Evolutionary conservation across 2,888 invertebrate species (phyloP).

Genomic region (Deilephila porcellus): DNA sequence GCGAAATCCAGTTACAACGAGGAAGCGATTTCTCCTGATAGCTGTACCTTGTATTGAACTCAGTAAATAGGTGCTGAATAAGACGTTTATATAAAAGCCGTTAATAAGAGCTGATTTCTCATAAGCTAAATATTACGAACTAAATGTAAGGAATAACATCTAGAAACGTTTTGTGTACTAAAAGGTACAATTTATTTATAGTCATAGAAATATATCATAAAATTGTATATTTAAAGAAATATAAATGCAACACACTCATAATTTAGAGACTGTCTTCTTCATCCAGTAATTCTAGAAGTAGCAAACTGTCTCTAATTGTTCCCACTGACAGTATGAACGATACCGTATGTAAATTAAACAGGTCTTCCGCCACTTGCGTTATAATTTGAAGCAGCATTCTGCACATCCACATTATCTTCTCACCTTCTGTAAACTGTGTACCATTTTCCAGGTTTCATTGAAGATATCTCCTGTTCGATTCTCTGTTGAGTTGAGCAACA

Average conservation of each 20-base stretch:
- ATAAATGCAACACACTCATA: constrained; percentile 31
- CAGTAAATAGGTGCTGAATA: too few relatives aligned
- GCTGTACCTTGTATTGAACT: too few relatives aligned
- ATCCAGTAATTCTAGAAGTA: constrained; percentile 70
- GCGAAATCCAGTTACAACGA: too few relatives aligned
- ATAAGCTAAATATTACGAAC: too few relatives aligned
- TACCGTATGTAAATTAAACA: constrained; percentile 70
- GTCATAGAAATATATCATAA: constrained; percentile 4
- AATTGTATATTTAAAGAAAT: constrained; percentile 30
- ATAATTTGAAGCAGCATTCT: constrained; percentile 69
- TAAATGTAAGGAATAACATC: too few relatives aligned
- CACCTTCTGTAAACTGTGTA: constrained; percentile 30
- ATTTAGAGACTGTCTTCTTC: constrained; percentile 62
- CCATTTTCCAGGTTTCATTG: constrained; percentile 43
- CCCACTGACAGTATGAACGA: constrained; percentile 74
- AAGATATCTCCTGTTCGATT: constrained; percentile 41
- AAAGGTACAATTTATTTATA: not conserved
- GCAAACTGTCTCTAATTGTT: constrained; percentile 64
- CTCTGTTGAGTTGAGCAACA: constrained; percentile 57
- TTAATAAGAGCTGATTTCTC: too few relatives aligned
- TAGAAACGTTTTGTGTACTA: not conserved
- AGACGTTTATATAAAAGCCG: too few relatives aligned
- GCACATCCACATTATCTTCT: constrained; percentile 69
- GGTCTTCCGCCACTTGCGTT: constrained; percentile 62
- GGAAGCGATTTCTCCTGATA: too few relatives aligned